Conservation (phyloP, 2,888 invertebrate genomes). For the Lasioglossum pauxillum region DNA sequence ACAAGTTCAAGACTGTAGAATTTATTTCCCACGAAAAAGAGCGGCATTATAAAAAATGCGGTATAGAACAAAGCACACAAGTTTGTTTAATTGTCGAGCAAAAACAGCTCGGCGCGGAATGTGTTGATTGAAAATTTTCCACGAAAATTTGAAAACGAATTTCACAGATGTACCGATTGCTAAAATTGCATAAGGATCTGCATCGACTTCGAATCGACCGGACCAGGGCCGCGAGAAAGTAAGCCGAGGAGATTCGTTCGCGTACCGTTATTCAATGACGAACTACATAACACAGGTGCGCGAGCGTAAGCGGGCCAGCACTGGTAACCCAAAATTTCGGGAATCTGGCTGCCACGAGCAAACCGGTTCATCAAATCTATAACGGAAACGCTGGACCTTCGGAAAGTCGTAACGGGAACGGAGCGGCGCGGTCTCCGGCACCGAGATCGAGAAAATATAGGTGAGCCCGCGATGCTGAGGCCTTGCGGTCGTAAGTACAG, state of each 20-base stretch:
- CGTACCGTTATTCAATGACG: slow-evolving; percentile 60
- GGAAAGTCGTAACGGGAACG: slow-evolving; percentile 67
- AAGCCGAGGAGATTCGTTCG: slow-evolving; percentile 32
- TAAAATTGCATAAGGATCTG: not conserved
- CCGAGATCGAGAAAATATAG: slow-evolving; percentile 1
- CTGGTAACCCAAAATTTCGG: slow-evolving; percentile 68
- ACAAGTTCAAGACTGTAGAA: no score
- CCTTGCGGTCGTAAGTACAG: slow-evolving; percentile 15
- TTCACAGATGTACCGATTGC: no score
- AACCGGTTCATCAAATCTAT: slow-evolving; percentile 70
- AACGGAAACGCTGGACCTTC: slow-evolving; percentile 61
- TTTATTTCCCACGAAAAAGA: no score
- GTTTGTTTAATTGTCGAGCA: no score
- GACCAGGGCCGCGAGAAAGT: slow-evolving; percentile 22
- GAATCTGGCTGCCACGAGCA: slow-evolving; percentile 47
- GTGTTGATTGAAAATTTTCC: no score
- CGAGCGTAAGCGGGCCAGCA: slow-evolving; percentile 30
- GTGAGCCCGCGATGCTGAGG: not conserved
- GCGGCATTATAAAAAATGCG: no score
- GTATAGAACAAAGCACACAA: no score
- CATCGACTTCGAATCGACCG: not conserved
- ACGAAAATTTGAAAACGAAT: no score
- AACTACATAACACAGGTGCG: slow-evolving; percentile 43
- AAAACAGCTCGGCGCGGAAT: no score
- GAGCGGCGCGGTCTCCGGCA: not conserved